A percentile compares a stretch with the other conserved stretches of the same genome.
These are phyloP conservation scores for Sphenopsis melanotis DNA, from an alignment of 2,797 vertebrate species.

Conservation along the genomic window DNA sequence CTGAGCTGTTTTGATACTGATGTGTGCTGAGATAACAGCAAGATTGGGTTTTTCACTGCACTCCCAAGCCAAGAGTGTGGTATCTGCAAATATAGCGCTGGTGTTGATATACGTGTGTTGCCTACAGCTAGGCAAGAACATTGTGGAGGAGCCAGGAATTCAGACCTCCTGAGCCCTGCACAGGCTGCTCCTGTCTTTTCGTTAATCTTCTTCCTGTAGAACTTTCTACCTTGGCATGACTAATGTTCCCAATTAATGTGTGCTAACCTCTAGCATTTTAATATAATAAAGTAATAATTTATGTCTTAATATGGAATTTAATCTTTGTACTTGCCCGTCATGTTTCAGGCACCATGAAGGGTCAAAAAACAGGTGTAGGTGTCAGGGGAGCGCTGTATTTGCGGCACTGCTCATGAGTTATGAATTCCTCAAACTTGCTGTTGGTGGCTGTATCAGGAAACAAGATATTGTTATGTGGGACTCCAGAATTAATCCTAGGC, in stretches of 20 bases:
- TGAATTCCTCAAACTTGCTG: not conserved
- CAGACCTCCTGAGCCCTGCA: not conserved
- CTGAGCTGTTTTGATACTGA: not conserved
- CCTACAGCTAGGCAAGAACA: not conserved
- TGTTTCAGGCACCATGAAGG: not conserved
- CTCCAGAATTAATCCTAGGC: not conserved
- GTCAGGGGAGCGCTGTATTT: not conserved
- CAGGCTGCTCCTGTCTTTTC: not conserved
- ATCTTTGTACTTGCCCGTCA: not conserved
- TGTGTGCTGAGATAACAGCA: not conserved
- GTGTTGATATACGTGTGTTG: not conserved
- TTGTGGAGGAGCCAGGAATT: not conserved
- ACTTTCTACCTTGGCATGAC: not conserved
- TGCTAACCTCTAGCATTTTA: constrained; percentile 12
- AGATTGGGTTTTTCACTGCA: not conserved
- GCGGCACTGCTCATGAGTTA: not conserved
- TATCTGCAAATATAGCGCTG: not conserved
- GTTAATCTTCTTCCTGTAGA: not conserved
- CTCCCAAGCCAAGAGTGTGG: not conserved
- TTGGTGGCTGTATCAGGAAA: not conserved
- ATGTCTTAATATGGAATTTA: not conserved
- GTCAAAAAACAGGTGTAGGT: not conserved
- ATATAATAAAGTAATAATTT: constrained; percentile 21
- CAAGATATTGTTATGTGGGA: not conserved
- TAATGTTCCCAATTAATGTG: not conserved